Conservation (phyloP, 2,797 vertebrate genomes). For the Microcaecilia unicolor region DNA sequence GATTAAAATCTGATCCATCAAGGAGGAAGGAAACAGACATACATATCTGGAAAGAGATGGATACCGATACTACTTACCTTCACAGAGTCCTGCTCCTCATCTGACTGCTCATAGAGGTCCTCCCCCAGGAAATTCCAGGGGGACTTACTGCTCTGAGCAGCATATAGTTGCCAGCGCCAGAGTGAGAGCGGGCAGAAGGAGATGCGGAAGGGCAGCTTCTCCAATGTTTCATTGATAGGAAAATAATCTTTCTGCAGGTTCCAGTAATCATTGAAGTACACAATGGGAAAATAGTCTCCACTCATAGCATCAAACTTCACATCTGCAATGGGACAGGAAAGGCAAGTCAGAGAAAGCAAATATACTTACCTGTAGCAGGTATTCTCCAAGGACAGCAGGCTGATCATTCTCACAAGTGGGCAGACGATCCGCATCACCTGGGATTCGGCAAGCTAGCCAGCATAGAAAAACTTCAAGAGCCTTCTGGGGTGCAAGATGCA, state of each 20-base stretch:
- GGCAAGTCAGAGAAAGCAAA: not conserved
- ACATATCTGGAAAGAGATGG: no score
- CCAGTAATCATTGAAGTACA: slow-evolving; percentile 98
- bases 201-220: slow-evolving; percentile 71
- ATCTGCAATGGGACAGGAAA: slow-evolving; percentile 43
- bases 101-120: slow-evolving; percentile 88
- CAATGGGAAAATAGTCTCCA: slow-evolving; percentile 89
- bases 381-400: no score
- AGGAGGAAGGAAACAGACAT: no score
- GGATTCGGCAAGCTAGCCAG: no score
- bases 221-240: slow-evolving; percentile 77
- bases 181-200: slow-evolving; percentile 81
- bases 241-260: slow-evolving; percentile 94
- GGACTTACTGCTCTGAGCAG: slow-evolving; percentile 82
- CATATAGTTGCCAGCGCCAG: slow-evolving; percentile 95
- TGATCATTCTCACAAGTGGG: no score
- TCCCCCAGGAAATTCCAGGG: slow-evolving; percentile 91
- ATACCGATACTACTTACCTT: slow-evolving; percentile 79
- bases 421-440: no score
- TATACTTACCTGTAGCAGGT: no score
- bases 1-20: no score
- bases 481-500: no score
- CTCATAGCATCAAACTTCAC: slow-evolving; percentile 91
- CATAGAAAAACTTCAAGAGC: no score
- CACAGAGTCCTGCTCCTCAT: slow-evolving; percentile 92